Evolutionary conservation across 2,113 vertebrate species (phyloP).

Genomic region (Psettodes erumei): DNA sequence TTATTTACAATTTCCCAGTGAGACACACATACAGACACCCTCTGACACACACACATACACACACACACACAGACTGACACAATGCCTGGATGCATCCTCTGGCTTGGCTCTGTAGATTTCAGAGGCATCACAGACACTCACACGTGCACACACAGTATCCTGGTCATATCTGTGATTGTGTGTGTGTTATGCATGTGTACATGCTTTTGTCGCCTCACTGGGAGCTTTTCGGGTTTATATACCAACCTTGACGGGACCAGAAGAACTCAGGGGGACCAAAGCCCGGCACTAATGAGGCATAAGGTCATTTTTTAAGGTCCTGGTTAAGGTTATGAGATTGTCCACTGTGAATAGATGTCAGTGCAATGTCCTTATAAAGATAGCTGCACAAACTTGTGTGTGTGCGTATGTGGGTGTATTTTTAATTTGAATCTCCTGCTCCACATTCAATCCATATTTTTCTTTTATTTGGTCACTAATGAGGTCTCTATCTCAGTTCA

Average conservation of each 20-base stretch:
- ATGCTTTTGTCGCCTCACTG: too few species aligned
- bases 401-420: conserved; percentile 15
- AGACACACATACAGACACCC: conserved; percentile 2
- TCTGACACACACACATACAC: conserved; percentile 13
- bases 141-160: too few species aligned
- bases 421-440: conserved; percentile 48
- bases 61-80: conserved; percentile 5
- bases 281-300: too few species aligned
- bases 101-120: not conserved
- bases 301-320: too few species aligned
- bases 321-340: too few species aligned
- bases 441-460: conserved; percentile 56
- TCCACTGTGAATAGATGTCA: too few species aligned
- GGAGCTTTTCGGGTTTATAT: too few species aligned
- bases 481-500: conserved; percentile 56
- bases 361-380: too few species aligned
- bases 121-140: not conserved
- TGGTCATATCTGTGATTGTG: too few species aligned
- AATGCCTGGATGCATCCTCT: conserved; percentile 10
- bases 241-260: too few species aligned
- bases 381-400: conserved; percentile 1
- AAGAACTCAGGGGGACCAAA: too few species aligned
- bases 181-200: too few species aligned
- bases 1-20: conserved; percentile 65
- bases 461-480: conserved; percentile 66